Conservation (phyloP, 64 coral and sea anemone species). For the Montipora cactus region DNA sequence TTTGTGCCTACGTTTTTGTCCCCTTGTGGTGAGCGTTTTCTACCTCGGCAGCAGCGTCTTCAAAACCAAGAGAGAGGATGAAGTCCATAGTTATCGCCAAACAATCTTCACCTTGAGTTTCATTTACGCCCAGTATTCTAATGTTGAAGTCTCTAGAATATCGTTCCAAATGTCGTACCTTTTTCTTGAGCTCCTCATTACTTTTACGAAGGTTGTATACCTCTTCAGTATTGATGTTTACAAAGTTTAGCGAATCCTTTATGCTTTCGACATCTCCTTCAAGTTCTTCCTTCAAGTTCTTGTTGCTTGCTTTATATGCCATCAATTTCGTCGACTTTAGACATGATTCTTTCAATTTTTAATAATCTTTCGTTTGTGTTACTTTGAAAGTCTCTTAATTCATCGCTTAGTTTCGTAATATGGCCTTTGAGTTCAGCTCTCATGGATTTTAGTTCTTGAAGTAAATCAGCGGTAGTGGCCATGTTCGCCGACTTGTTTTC, state of each 20-base stretch:
- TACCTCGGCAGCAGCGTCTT: background rate
- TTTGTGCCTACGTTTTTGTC: background rate
- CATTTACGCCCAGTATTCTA: background rate
- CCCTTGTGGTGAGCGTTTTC: background rate
- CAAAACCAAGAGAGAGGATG: background rate
- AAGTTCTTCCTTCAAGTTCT: background rate
- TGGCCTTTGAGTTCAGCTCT: background rate
- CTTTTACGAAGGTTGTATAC: background rate
- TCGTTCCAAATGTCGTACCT: background rate
- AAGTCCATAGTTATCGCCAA: background rate
- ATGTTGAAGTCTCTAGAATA: background rate
- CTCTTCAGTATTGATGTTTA: background rate
- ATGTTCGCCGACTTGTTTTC: background rate
- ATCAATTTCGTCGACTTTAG: slow-evolving; percentile 1
- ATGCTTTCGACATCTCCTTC: background rate
- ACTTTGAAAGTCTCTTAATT: background rate
- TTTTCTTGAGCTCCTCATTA: background rate
- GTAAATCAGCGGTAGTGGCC: background rate
- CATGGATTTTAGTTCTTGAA: background rate
- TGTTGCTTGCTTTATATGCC: background rate
- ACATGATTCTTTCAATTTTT: background rate
- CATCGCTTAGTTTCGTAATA: background rate
- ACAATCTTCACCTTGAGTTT: background rate
- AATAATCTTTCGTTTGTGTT: background rate
- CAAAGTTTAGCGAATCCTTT: background rate